Evolutionary conservation across 2,888 invertebrate genomes (phyloP), one percentile per base, ranked within the genome.

Genomic region (Spilosoma lubricipeda): DNA sequence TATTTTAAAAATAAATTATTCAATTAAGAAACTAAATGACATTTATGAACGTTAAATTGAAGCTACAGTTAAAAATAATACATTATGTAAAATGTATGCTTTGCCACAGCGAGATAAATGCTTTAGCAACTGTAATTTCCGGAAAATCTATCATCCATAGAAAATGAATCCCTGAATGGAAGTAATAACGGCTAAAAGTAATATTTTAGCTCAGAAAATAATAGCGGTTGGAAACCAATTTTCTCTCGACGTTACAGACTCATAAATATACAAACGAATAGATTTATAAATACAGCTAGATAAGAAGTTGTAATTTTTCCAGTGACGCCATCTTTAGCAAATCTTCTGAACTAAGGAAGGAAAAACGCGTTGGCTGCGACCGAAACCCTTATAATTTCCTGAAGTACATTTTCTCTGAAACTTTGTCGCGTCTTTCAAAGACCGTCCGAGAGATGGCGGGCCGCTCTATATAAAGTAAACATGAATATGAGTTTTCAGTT

Each of bases 381-480:
- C 20, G 74, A 77, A 33, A 65, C 70, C 48, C 66, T 23, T 66
- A 52, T 77, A 80, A 86, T 70, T 86, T 81, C 81, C 82, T 73
- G 71, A 72, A 30, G 75, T 65, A 73, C 72, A 45, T 70, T 82
- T 78, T 76, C 77, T 52, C 70, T 79, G 80, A 77, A 80, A 75
- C 71, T 72, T 79, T 59, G 45, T 77, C 67, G 73, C 36, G 71
- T 71, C 13, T 70, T 81, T 80, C 75, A 30, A 36, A 39, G 11
- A 23, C 33, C 36, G 69, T 13, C 20, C 71, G 75, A 71, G 71
- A 86, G 86, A 78, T 86, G 86, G 86, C 86, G 79, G 20, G 1
- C 8, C 20, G 27, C 18, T 59, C 18, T 18, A 52, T 2, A 5
- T 4, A 20, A 63, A 36, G 30, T 42, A 9, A 42, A 70, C 7